Conservation (phyloP, 2,888 invertebrate genomes). For the Sipha maydis region DNA sequence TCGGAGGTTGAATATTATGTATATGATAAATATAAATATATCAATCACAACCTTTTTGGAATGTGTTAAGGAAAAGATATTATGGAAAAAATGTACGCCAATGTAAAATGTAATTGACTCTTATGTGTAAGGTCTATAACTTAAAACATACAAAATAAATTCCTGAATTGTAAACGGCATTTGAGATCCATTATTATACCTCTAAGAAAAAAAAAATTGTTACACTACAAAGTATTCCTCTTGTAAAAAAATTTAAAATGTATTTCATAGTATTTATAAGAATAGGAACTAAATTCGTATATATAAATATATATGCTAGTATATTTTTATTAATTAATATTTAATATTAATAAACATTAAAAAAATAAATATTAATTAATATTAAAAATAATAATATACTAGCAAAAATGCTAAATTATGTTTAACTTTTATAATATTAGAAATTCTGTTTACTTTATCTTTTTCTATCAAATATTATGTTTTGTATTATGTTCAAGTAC, state of each 20-base stretch:
- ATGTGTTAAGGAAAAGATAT: slow-evolving; percentile 45
- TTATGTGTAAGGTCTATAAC: slow-evolving; percentile 5
- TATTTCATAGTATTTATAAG: not conserved
- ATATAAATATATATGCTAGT: slow-evolving; percentile 19
- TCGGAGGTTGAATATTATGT: not conserved
- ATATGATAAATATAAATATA: not conserved
- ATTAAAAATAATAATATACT: slow-evolving; percentile 28
- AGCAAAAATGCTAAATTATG: slow-evolving; percentile 37
- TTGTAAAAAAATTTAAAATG: slow-evolving; percentile 38
- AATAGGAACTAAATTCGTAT: slow-evolving; percentile 50
- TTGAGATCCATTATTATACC: slow-evolving; percentile 53
- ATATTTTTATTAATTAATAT: no score
- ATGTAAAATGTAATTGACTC: slow-evolving; percentile 50
- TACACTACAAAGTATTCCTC: slow-evolving; percentile 19
- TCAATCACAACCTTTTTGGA: slow-evolving; percentile 50
- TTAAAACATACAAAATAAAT: slow-evolving; percentile 39
- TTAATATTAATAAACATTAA: slow-evolving; percentile 37
- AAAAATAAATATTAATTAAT: slow-evolving; percentile 46
- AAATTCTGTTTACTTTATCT: not conserved
- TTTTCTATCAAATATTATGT: not conserved
- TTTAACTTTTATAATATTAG: slow-evolving; percentile 24
- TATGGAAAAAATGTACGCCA: not conserved
- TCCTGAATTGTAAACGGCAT: slow-evolving; percentile 21
- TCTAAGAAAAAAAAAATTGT: slow-evolving; percentile 43
- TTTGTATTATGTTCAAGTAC: not conserved